Evolutionary conservation across 2,113 vertebrate species (phyloP).

Genomic region (Charadrius vociferus): DNA sequence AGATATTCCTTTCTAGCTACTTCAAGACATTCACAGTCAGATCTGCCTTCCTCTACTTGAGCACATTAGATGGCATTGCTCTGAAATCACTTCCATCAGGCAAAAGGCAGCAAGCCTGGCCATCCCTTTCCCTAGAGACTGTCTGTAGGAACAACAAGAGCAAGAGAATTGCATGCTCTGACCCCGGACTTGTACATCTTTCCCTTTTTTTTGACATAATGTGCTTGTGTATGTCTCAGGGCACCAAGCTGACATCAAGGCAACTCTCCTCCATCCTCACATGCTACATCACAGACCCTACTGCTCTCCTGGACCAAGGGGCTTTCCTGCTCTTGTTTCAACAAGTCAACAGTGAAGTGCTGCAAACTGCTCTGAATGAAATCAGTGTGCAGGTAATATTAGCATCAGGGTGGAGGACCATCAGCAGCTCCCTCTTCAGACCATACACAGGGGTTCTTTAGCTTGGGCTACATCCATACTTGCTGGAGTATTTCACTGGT

Average conservation of each 20-base stretch:
- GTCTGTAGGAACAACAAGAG: not conserved
- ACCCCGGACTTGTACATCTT: not conserved
- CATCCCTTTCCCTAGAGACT: not conserved
- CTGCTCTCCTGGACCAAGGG: not conserved
- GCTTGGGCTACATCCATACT: not conserved
- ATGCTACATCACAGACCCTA: not conserved
- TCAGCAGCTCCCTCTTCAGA: not conserved
- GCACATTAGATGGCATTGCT: not conserved
- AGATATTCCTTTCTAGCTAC: not conserved
- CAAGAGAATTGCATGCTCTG: not conserved
- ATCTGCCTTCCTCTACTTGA: not conserved
- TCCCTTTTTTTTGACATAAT: not conserved
- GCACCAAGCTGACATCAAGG: not conserved
- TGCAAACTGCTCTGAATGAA: not conserved
- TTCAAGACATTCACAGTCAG: not conserved
- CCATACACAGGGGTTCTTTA: not conserved
- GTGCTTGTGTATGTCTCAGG: not conserved
- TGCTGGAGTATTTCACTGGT: not conserved
- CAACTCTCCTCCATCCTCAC: not conserved
- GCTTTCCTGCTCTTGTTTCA: conserved; percentile 20
- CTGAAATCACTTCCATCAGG: not conserved
- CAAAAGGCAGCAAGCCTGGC: not conserved
- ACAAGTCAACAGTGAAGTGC: not conserved
- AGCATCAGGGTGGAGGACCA: not conserved
- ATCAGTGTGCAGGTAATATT: not conserved